These are phyloP conservation scores for Philhelius pedissequus DNA, from an alignment of 2,888 invertebrate species.

Conservation along the genomic window DNA sequence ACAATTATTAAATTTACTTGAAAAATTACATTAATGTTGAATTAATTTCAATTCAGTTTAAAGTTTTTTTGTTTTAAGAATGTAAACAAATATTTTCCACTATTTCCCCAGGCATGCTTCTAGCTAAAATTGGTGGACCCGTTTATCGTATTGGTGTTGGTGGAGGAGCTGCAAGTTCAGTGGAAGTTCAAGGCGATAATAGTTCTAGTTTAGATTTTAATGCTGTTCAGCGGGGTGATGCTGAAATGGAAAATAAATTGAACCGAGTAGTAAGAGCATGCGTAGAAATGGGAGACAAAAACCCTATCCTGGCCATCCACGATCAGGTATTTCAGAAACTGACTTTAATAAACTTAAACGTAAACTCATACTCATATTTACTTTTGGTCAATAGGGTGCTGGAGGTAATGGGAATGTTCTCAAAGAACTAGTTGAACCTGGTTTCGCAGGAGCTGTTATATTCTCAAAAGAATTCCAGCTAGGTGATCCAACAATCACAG, in stretches of 20 bases:
- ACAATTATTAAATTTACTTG: too few species aligned
- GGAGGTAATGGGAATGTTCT: constrained; percentile 99
- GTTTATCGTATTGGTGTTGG: constrained; percentile 99
- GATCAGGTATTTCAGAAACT: constrained; percentile 83
- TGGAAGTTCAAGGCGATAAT: constrained; percentile 94
- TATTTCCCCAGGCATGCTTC: constrained; percentile 84
- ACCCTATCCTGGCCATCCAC: constrained; percentile 96
- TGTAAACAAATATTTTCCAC: not conserved
- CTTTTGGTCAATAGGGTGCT: constrained; percentile 83
- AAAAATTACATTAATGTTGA: too few species aligned
- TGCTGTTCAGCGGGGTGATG: constrained; percentile 95
- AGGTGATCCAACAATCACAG: constrained; percentile 96
- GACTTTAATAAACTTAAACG: not conserved
- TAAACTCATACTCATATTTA: not conserved
- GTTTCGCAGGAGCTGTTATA: constrained; percentile 90
- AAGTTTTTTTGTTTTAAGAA: not conserved
- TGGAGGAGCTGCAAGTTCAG: constrained; percentile 98
- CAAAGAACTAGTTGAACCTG: constrained; percentile 96
- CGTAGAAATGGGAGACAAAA: constrained; percentile 87
- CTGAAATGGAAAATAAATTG: constrained; percentile 99
- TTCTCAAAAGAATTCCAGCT: constrained; percentile 91
- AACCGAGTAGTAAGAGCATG: constrained; percentile 96
- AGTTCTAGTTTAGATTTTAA: constrained; percentile 94
- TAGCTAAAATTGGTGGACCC: constrained; percentile 98
- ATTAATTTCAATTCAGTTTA: too few species aligned